phyloP scores from a whole-genome alignment of 2,113 vertebrate genomes.

The Oxyura jamaicensis region DNA sequence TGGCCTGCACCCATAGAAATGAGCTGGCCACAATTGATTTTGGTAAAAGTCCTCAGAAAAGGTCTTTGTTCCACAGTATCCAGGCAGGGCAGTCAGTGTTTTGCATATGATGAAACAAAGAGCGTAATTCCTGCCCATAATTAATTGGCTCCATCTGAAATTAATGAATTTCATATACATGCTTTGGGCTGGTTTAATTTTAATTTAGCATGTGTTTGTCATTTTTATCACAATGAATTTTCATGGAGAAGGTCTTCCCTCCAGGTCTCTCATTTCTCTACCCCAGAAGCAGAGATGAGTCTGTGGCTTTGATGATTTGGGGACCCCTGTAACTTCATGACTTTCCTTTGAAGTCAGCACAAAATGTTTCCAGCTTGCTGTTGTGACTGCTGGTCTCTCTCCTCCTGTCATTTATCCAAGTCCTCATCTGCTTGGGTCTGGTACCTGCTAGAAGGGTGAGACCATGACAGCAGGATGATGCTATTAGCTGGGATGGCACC shows the following conservation, averaged over 20 bases:
- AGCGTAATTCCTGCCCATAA: slow-evolving; percentile 52
- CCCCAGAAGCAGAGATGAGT: background rate
- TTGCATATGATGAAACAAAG: slow-evolving; percentile 42
- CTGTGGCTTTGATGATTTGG: slow-evolving; percentile 15
- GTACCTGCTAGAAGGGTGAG: background rate
- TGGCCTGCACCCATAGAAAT: background rate
- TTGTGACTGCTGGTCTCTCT: background rate
- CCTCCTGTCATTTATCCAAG: background rate
- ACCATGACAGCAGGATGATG: rapidly evolving
- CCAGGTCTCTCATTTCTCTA: background rate
- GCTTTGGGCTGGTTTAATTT: slow-evolving; percentile 22
- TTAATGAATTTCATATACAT: slow-evolving; percentile 58
- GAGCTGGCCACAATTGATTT: background rate
- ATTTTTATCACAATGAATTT: slow-evolving; percentile 58
- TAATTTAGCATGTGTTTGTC: slow-evolving; percentile 58
- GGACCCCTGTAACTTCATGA: background rate
- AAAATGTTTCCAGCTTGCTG: background rate
- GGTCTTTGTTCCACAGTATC: background rate
- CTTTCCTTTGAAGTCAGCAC: background rate
- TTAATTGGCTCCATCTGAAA: slow-evolving; percentile 65
- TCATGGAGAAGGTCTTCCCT: slow-evolving; percentile 46
- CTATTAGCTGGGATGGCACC: background rate
- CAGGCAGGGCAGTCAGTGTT: background rate
- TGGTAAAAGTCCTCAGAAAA: background rate
- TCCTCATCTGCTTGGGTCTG: background rate